Evolutionary conservation across 1,140 invertebrate species (phyloP), one percentile per base, ranked within the genome.

Genomic region (Heliconius eleuchia): DNA sequence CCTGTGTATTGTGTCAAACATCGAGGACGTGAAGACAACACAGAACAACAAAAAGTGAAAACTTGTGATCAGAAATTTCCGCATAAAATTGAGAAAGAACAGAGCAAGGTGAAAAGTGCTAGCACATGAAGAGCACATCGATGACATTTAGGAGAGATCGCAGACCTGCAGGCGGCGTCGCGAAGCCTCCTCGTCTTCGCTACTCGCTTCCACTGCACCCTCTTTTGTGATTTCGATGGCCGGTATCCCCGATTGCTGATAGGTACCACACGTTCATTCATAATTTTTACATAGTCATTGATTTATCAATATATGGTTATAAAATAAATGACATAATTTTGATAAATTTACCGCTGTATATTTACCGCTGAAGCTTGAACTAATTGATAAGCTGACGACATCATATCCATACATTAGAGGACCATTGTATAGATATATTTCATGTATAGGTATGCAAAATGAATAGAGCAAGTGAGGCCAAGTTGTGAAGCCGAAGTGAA

Each of bases 161-260:
- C 93, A 94, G 94, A 95, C 94, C 94, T 96, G 95, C 85, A 92
- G 94, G 82, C 91, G 90, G 86, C 92, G 92, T 71, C 89, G 90
- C 87, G 91, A 84, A 76, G 93, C 87, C 80, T 95, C 95, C 85
- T 96, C 95, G 83, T 96, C 95, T 85, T 95, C 95, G 84, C 94
- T 94, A 88, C 93, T 88, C 88, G 93, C 89, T 89, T 93, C 94
- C 90, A 88, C 83, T 74, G 90, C 89, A 79, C 96, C 96, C 93
- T 98, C 97, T 96, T 98, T 97, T 84, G 97, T 98, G 88, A 98
- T 98, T 96, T 98, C 98, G 95, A 96, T 96, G 91, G 96, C 96
- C 94, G 92, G 92, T 91, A 94, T 94, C 86, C 93, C 93, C 88
- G 92, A 92, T 91, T 94, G 92, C 93, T 94, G 84, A 91, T 89